Evolutionary conservation across 2,888 invertebrate species (phyloP), one percentile per base, ranked within the genome.

Genomic region (Xanthia icteritia): DNA sequence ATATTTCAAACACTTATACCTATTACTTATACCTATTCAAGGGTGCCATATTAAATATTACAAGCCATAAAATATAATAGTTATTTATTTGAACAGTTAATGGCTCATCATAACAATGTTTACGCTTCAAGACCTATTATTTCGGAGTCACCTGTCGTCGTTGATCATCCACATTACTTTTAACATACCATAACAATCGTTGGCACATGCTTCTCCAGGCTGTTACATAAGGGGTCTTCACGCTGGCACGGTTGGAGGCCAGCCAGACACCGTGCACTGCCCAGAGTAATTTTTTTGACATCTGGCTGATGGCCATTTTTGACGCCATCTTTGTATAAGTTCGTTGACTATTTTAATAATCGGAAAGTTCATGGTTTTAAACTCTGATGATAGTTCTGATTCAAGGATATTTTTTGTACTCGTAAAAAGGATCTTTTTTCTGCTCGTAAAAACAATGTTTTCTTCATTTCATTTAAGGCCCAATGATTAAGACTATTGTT

Each of bases 251-350:
- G 88, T 95, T 95, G 95, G 95, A 94, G 89, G 68, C 48, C 65
- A 81, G 93, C 95, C 95, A 95, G 92, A 73, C 86, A 87, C 81
- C 88, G 90, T 92, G 90, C 91, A 92, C 89, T 92, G 90, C 88
- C 91, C 91, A 91, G 84, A 86, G 83, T 88, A 87, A 86, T 92
- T 93, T 94, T 93, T 93, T 91, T 91, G 90, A 90, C 90, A 91
- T 91, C 93, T 95, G 95, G 94, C 92, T 84, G 86, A 78, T 88
- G 76, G 95, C 94, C 94, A 95, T 94, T 88, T 91, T 91, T 60
- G 72, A 76, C 78, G 88, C 88, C 87, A 87, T 88, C 88, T 90
- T 90, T 86, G 90, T 85, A 87, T 90, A 91, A 90, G 93, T 92
- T 92, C 92, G 90, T 91, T 93, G 91, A 92, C 91, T 90, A 90